A percentile compares a stretch with the other conserved stretches of the same genome.
Conservation (phyloP, 2,113 vertebrate species). For the Erythrocercus mccallii region DNA sequence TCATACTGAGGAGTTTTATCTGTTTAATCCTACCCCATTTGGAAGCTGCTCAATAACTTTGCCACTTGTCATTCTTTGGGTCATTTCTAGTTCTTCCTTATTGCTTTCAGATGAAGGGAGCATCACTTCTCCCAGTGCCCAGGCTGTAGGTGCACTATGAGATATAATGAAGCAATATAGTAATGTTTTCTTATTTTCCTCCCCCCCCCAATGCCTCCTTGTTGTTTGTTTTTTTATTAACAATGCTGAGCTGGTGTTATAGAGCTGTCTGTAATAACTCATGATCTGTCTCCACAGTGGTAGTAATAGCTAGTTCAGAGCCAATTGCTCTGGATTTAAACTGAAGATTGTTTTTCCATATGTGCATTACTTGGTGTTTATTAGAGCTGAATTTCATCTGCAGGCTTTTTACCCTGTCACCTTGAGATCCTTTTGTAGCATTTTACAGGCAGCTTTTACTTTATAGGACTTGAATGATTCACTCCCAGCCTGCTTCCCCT, state of each 20-base stretch:
- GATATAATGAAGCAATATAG: background rate
- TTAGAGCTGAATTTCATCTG: background rate
- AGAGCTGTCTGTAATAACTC: background rate
- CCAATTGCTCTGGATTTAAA: background rate
- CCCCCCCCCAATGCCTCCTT: fast-evolving
- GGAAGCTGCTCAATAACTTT: background rate
- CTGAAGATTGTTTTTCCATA: background rate
- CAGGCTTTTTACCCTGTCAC: background rate
- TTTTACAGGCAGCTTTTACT: background rate
- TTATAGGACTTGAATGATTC: background rate
- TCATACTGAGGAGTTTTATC: background rate
- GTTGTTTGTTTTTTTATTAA: background rate
- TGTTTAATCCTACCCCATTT: background rate
- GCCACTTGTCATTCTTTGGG: background rate
- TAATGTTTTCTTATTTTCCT: background rate
- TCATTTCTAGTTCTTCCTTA: background rate
- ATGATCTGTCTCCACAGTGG: background rate
- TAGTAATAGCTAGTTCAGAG: background rate
- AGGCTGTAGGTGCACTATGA: background rate
- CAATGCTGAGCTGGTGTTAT: background rate
- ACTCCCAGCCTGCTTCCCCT: background rate
- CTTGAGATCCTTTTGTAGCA: background rate
- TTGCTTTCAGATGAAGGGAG: background rate
- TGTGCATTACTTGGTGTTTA: background rate
- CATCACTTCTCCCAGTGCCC: background rate